phyloP scores from a whole-genome alignment of 1,140 invertebrate species.

The Drusus annulatus region DNA sequence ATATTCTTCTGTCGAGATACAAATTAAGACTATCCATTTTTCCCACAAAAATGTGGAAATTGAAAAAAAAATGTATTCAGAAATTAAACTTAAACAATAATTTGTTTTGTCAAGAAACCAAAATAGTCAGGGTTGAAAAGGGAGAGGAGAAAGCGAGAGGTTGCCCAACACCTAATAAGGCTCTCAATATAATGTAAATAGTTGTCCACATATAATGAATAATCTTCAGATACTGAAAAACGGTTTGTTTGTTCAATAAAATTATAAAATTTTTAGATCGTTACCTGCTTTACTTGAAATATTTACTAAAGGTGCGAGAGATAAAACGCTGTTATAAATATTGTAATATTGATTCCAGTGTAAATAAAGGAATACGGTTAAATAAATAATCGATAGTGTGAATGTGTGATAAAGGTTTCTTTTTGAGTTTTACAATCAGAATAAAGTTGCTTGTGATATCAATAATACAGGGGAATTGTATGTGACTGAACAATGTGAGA shows the following conservation, averaged over 20 bases:
- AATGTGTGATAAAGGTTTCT: slow-evolving; percentile 39
- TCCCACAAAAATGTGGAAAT: too few relatives aligned
- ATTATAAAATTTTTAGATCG: slow-evolving; percentile 37
- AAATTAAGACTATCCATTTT: too few relatives aligned
- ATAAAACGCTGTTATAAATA: slow-evolving; percentile 43
- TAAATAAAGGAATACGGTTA: slow-evolving; percentile 40
- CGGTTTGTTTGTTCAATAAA: slow-evolving; percentile 41
- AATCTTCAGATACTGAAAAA: slow-evolving; percentile 14
- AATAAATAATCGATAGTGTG: slow-evolving; percentile 50
- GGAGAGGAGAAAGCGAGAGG: too few relatives aligned
- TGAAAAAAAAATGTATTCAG: too few relatives aligned
- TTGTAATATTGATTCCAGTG: slow-evolving; percentile 47
- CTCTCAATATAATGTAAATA: too few relatives aligned
- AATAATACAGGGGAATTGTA: slow-evolving; percentile 16
- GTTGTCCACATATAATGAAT: not conserved
- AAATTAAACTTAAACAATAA: too few relatives aligned
- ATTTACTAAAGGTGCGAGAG: slow-evolving; percentile 39
- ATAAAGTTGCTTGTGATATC: slow-evolving; percentile 23
- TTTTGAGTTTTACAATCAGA: slow-evolving; percentile 33
- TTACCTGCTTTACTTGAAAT: slow-evolving; percentile 29
- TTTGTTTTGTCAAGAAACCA: too few relatives aligned
- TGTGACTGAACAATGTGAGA: not conserved
- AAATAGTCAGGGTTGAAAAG: too few relatives aligned
- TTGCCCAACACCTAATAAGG: too few relatives aligned
- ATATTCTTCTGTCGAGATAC: too few relatives aligned